Conservation (phyloP, 2,888 invertebrate species). For the Dione vanillae region DNA sequence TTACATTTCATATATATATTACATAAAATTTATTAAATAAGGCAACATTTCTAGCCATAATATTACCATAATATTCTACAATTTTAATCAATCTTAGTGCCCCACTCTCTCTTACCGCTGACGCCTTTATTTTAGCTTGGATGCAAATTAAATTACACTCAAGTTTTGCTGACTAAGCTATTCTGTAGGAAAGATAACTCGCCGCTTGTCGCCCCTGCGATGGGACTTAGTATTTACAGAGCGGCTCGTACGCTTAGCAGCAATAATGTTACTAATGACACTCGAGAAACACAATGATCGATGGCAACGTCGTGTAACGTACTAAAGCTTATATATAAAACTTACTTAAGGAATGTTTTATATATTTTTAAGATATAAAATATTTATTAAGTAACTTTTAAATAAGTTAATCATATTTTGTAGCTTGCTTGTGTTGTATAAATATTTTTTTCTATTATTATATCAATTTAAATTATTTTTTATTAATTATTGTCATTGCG, state of each 20-base stretch:
- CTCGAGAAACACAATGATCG: conserved; percentile 4
- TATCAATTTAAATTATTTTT: too few relatives aligned
- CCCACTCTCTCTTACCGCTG: conserved; percentile 53
- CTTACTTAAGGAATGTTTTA: neutral
- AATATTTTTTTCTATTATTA: too few relatives aligned
- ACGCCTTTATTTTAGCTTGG: conserved; percentile 67
- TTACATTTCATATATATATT: too few relatives aligned
- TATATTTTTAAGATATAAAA: neutral
- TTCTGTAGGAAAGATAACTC: conserved; percentile 65
- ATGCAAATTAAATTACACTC: conserved; percentile 78
- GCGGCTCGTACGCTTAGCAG: conserved; percentile 26
- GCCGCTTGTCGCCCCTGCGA: conserved; percentile 51
- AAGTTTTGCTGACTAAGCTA: conserved; percentile 73
- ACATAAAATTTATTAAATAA: neutral
- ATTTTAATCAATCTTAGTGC: conserved; percentile 28
- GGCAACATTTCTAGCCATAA: neutral
- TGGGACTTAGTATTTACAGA: conserved; percentile 44
- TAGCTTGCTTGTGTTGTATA: too few relatives aligned
- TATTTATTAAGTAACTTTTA: too few relatives aligned
- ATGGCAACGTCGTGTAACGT: neutral
- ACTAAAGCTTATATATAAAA: neutral
- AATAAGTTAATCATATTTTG: too few relatives aligned
- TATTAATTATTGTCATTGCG: too few relatives aligned
- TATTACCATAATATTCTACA: neutral
- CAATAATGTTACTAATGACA: conserved; percentile 18